phyloP scores from a whole-genome alignment of 2,888 invertebrate genomes.

The Cataglyphis livida region DNA sequence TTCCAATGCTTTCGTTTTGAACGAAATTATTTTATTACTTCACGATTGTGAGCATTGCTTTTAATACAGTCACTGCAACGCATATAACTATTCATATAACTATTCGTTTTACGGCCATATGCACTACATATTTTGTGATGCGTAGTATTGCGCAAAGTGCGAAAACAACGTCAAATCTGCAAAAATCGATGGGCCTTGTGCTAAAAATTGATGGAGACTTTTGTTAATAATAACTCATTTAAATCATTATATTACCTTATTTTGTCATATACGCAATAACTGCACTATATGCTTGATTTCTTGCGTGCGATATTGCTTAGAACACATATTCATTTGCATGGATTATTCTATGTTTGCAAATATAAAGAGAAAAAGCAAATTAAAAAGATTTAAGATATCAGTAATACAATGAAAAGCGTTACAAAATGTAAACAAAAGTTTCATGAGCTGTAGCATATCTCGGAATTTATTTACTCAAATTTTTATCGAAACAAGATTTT shows the following conservation, averaged over 20 bases:
- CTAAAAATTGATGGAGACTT: constrained; percentile 47
- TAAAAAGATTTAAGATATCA: not conserved
- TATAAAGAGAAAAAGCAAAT: not conserved
- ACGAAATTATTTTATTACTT: not conserved
- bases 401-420: not conserved
- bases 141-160: not conserved
- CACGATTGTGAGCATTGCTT: not conserved
- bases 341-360: not conserved
- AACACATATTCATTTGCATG: not conserved
- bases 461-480: not conserved
- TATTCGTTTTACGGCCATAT: not conserved
- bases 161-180: constrained; percentile 23
- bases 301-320: constrained; percentile 4
- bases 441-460: not conserved
- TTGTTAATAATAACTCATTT: not conserved
- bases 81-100: not conserved
- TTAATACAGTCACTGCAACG: not conserved
- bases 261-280: not conserved
- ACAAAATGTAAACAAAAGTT: not conserved
- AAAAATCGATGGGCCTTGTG: constrained; percentile 60
- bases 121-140: not conserved
- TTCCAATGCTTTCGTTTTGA: not conserved
- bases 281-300: not conserved
- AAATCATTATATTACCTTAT: not conserved
- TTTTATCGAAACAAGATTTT: not conserved